Evolutionary conservation across 2,888 invertebrate species (phyloP), one percentile per base, ranked within the genome.

Genomic region (Drosophila koepferae): DNA sequence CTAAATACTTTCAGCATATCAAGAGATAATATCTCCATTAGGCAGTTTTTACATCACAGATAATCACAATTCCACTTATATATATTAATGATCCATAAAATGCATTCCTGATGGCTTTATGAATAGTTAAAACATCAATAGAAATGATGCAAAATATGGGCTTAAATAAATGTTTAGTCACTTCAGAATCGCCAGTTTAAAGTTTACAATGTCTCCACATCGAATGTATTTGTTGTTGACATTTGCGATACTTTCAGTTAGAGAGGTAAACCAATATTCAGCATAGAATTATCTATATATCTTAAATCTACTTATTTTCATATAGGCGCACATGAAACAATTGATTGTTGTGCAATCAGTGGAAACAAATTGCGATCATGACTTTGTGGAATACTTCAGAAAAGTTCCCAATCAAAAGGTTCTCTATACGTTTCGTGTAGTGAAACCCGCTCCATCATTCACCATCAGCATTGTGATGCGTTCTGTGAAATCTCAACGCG

Each of bases 291-390:
- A 3, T 1, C 1, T 12, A 12, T 1, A n/a, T 43, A 6, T 20
- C 18, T 38, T 4, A 20, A 16, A 4, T 8, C 0, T 20, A 3
- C 12, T 12, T 53, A 20, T 20, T 23, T 38, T 3, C 4, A 3
- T 7, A 28, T 36, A 6, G 8, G 14, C 38, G 16, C 3, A 38
- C 16, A n/a, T 41, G n/a, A 77, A 76, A 16, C 14, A 46, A 0
- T 65, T 60, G n/a, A 5, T 44, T 14, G 9, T 34, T 8, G 1
- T 71, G 0, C 63, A 72, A 9, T 66, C 58, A 2, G 7, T 69
- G 16, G n/a, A 64, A 18, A 65, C 69, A 6, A 65, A 58, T 1
- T 75, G 75, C 9, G 80, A 80, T 62, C 49, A 72, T n/a, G 41
- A 74, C 43, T 18, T 28, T 46, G 68, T 82, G 10, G 61, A 74